Percentiles rank a stretch among this genome's conserved stretches.
Conservation (phyloP, 2,888 invertebrate genomes). For the Aricia artaxerxes region DNA sequence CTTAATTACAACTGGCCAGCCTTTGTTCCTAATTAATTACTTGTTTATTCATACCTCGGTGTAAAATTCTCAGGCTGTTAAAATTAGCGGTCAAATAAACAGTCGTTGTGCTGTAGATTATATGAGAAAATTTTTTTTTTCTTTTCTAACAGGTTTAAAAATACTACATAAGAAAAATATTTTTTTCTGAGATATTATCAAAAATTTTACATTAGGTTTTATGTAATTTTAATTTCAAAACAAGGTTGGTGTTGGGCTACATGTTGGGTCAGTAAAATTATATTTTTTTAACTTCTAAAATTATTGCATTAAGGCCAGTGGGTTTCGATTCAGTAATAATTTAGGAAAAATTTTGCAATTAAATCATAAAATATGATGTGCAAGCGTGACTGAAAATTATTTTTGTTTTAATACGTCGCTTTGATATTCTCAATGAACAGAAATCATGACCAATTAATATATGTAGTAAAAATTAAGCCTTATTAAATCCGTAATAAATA, state of each 20-base stretch:
- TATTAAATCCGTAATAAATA: not conserved
- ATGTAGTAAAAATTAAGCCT: not conserved
- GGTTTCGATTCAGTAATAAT: not conserved
- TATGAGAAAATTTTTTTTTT: constrained; percentile 2
- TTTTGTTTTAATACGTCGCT: not conserved
- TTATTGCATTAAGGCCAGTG: not conserved
- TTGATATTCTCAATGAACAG: constrained; percentile 16
- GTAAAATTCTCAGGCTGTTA: constrained; percentile 66
- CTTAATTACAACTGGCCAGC: constrained; percentile 69
- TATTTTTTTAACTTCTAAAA: not conserved
- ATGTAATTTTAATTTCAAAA: not conserved
- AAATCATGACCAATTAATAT: not conserved
- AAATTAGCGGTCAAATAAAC: constrained; percentile 57
- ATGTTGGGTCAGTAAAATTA: not conserved
- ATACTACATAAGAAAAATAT: no score
- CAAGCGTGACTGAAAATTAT: constrained; percentile 4
- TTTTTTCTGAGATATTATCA: no score
- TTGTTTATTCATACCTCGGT: constrained; percentile 62
- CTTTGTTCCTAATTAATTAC: constrained; percentile 68
- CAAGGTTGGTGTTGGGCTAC: not conserved
- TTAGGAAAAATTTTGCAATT: not conserved
- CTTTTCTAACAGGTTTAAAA: no score
- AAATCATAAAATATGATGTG: not conserved
- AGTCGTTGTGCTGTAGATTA: not conserved
- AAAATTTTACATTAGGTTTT: not conserved